Evolutionary conservation across 2,113 vertebrate species (phyloP).

Genomic region (Pterocles gutturalis): DNA sequence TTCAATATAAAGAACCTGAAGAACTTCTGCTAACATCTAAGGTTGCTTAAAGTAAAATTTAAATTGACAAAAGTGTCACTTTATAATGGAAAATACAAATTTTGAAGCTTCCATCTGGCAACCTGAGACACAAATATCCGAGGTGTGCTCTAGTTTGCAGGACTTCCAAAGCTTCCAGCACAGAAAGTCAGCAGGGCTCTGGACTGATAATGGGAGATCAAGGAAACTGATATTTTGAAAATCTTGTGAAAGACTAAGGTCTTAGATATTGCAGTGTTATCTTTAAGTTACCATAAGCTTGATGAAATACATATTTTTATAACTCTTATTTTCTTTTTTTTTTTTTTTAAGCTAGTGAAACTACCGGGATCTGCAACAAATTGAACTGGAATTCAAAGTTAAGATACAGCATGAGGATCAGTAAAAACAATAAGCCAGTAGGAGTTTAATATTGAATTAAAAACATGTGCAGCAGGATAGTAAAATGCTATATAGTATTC

Average conservation of each 20-base stretch:
- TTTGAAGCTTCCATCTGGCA: not conserved
- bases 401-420: slow-evolving; percentile 61
- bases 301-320: not conserved
- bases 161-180: not conserved
- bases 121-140: not conserved
- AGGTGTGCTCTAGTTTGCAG: not conserved
- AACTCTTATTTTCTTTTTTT: not conserved
- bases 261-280: not conserved
- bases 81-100: not conserved
- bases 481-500: slow-evolving; percentile 44
- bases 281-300: not conserved
- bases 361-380: slow-evolving; percentile 45
- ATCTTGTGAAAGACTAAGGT: not conserved
- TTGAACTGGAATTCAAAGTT: slow-evolving; percentile 56
- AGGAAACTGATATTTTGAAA: not conserved
- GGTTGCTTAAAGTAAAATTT: not conserved
- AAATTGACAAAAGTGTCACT: not conserved
- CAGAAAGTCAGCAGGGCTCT: not conserved
- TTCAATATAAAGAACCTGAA: not conserved
- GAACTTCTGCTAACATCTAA: not conserved
- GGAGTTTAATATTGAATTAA: slow-evolving; percentile 64
- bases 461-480: slow-evolving; percentile 66
- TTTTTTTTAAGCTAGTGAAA: not conserved
- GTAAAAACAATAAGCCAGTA: slow-evolving; percentile 72
- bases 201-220: not conserved